Base-by-base conservation (phyloP, 2,888 invertebrate species). In the Chloroclysta siterata region DNA sequence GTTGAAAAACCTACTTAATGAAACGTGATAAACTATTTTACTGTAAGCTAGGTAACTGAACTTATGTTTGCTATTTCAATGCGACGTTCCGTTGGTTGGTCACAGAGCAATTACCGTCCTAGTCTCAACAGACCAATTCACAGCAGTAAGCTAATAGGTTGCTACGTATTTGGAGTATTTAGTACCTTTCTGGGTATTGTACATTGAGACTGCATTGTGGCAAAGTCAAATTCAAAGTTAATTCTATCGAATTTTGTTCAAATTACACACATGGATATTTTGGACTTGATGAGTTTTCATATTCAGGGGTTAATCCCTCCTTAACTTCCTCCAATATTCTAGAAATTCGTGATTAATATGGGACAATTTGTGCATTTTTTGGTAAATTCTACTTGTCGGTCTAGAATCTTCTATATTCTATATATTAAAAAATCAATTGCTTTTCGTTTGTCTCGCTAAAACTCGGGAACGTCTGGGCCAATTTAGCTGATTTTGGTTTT, bases 111-210 rank as follows among this genome's bases (percentile, higher is more conserved):
- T 81, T 79, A 80, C 72, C 77, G 63, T 72, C 71, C 63, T 17
- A 63, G 52, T 39, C 60, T 57, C 60, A 52, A 52, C 66, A 70
- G 69, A 68, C 66, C 72, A 78, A 76, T 79, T 81, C 62, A 69
- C 79, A 55, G 52, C 44, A 57, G 55, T 53, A 67, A 66, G 72
- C 73, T 80, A 80, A 81, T 76, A 73, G 73, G 75, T 71, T 11
- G 41, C 63, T 36, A 59, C 71, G 69, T 72, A 78, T 76, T 77
- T 65, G 65, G 70, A 66, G 66, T 76, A 72, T 65, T 69, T 65
- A 66, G 55, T 52, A 57, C 22, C 39, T 57, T 14, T 46, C 28
- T 53, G 28, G 56, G 60, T 22, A 28, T 28, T 7, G 42, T 44
- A 17, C 4, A 46, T 46, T 15, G 14, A n/a, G n/a, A 15, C 3